A percentile compares a stretch with the other conserved stretches of the same genome.
Evolutionary conservation across 2,888 invertebrate species (phyloP).

Genomic region (Tenthredo livida): DNA sequence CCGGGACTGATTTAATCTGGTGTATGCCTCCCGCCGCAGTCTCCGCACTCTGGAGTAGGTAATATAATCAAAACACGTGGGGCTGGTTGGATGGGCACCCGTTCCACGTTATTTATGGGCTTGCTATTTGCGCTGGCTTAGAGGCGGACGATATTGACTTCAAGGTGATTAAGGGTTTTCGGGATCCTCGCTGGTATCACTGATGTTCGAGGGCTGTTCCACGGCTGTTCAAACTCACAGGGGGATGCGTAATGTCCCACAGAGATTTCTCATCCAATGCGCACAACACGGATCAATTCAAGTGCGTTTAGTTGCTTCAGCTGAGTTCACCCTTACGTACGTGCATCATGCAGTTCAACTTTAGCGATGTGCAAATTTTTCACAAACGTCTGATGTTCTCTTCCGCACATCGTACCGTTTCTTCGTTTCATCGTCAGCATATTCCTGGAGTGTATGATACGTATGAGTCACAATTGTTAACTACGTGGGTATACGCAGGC

Average conservation of each 20-base stretch:
- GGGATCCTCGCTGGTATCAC: constrained; percentile 37
- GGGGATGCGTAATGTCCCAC: constrained; percentile 33
- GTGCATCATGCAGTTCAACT: background rate
- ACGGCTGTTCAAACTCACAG: constrained; percentile 27
- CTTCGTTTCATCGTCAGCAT: no score
- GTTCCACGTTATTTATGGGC: constrained; percentile 74
- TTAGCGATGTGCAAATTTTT: background rate
- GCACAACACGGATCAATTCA: constrained; percentile 11
- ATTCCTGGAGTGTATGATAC: background rate
- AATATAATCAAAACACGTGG: constrained; percentile 77
- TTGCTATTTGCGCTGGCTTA: constrained; percentile 68
- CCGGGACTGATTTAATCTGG: constrained; percentile 77
- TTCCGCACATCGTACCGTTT: background rate
- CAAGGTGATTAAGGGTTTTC: constrained; percentile 63
- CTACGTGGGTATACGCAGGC: background rate
- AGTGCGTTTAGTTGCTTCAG: constrained; percentile 10
- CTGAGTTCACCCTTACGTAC: background rate
- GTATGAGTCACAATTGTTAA: background rate
- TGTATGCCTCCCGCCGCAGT: constrained; percentile 53
- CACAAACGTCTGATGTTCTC: no score
- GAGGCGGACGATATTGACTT: constrained; percentile 65
- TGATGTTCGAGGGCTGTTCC: constrained; percentile 48
- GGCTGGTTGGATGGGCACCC: constrained; percentile 68
- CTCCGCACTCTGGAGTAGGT: constrained; percentile 66
- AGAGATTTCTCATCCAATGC: constrained; percentile 17